Conservation (phyloP, 2,888 invertebrate genomes). For the Macrophya annulata region DNA sequence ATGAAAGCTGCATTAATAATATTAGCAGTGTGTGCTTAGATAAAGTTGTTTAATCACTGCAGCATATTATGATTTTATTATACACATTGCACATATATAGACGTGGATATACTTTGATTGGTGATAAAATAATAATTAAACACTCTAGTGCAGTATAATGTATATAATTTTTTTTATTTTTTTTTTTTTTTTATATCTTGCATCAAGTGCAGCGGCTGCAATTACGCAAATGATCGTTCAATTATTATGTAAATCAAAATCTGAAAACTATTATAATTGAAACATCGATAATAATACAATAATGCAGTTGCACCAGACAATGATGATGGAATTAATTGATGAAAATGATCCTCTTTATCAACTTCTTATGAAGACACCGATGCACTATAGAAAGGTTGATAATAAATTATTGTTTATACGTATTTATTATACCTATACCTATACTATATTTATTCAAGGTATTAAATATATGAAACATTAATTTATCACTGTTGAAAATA, state of each 20-base stretch:
- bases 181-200: neutral
- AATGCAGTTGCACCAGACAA: constrained; percentile 61
- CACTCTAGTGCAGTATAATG: neutral
- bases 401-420: neutral
- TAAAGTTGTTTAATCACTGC: neutral
- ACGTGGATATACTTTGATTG: neutral
- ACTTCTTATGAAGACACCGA: constrained; percentile 66
- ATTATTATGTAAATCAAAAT: neutral
- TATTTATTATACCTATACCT: neutral
- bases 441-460: neutral
- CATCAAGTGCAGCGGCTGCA: neutral
- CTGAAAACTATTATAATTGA: neutral
- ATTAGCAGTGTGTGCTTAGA: no score
- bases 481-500: no score
- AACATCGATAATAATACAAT: neutral
- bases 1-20: no score
- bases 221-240: neutral
- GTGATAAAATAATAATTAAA: neutral
- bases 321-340: constrained; percentile 74
- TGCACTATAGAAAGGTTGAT: constrained; percentile 61
- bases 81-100: neutral
- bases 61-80: neutral
- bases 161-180: no score
- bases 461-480: neutral
- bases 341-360: constrained; percentile 71